Evolutionary conservation across 2,888 invertebrate genomes (phyloP).

Genomic region (Malacosoma neustria): DNA sequence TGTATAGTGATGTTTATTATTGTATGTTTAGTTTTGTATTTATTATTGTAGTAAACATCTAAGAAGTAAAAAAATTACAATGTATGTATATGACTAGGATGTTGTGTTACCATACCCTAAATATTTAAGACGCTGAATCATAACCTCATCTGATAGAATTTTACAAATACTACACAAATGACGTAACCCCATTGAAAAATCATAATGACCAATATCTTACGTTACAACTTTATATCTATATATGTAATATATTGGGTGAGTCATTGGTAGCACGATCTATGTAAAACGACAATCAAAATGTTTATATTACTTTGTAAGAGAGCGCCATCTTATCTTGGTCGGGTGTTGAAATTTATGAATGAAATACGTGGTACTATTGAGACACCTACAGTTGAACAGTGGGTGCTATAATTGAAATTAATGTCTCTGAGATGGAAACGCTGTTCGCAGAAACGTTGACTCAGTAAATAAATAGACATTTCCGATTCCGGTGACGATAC

Average conservation of each 20-base stretch:
- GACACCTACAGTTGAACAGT: slow-evolving; percentile 18
- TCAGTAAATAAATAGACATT: slow-evolving; percentile 36
- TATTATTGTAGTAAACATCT: too few relatives aligned
- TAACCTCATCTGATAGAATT: slow-evolving; percentile 24
- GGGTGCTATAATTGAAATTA: slow-evolving; percentile 19
- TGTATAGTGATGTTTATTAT: too few relatives aligned
- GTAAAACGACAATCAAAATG: slow-evolving; percentile 32
- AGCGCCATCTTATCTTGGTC: slow-evolving; percentile 33
- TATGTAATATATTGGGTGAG: slow-evolving; percentile 30
- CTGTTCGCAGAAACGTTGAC: slow-evolving; percentile 35
- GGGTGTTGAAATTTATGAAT: slow-evolving; percentile 52
- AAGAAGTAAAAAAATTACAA: too few relatives aligned
- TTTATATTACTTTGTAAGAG: slow-evolving; percentile 23
- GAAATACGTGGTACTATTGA: slow-evolving; percentile 33
- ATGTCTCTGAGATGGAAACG: slow-evolving; percentile 28
- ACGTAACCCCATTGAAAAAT: slow-evolving; percentile 45
- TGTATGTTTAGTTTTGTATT: too few relatives aligned
- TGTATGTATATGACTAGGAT: too few relatives aligned
- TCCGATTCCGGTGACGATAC: slow-evolving; percentile 36
- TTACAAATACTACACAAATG: slow-evolving; percentile 37
- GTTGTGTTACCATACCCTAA: not conserved
- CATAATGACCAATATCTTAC: slow-evolving; percentile 39
- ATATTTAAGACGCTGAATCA: not conserved
- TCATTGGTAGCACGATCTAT: slow-evolving; percentile 31
- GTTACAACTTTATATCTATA: slow-evolving; percentile 18